Evolutionary conservation across 2,888 invertebrate genomes (phyloP).

Genomic region (Leptura quadrifasciata): DNA sequence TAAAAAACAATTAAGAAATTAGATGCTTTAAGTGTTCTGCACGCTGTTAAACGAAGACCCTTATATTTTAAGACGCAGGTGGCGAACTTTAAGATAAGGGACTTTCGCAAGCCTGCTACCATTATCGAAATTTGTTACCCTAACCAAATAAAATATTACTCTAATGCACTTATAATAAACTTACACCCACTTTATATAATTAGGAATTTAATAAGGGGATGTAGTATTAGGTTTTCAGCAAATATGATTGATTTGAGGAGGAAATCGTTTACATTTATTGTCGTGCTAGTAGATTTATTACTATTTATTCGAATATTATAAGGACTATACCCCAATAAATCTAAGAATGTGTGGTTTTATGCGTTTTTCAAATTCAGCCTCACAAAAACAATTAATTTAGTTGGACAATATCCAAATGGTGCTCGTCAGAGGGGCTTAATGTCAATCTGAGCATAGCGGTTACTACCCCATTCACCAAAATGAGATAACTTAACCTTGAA

Average conservation of each 20-base stretch:
- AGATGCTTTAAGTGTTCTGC: constrained; percentile 39
- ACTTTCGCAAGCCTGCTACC: constrained; percentile 41
- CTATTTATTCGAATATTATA: no score
- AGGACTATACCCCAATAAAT: no score
- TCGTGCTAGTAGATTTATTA: no score
- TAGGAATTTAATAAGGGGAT: constrained; percentile 37
- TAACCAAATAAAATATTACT: constrained; percentile 58
- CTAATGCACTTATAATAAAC: constrained; percentile 53
- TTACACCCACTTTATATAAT: constrained; percentile 46
- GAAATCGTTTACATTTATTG: not conserved
- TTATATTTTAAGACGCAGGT: constrained; percentile 47
- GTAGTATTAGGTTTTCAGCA: not conserved
- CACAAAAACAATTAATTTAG: no score
- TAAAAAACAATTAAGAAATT: constrained; percentile 46
- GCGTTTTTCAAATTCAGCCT: no score
- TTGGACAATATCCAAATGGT: no score
- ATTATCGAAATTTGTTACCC: constrained; percentile 59
- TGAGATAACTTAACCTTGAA: no score
- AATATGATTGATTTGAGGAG: not conserved
- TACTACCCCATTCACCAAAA: no score
- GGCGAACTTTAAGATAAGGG: constrained; percentile 47
- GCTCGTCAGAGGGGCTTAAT: no score
- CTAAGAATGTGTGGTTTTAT: no score
- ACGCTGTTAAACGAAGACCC: constrained; percentile 39
- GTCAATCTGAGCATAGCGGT: no score